A percentile compares a stretch with the other conserved stretches of the same genome.
These are phyloP conservation scores for Drosophila buzzatii DNA, from an alignment of 2,888 invertebrate species.

Conservation along the genomic window DNA sequence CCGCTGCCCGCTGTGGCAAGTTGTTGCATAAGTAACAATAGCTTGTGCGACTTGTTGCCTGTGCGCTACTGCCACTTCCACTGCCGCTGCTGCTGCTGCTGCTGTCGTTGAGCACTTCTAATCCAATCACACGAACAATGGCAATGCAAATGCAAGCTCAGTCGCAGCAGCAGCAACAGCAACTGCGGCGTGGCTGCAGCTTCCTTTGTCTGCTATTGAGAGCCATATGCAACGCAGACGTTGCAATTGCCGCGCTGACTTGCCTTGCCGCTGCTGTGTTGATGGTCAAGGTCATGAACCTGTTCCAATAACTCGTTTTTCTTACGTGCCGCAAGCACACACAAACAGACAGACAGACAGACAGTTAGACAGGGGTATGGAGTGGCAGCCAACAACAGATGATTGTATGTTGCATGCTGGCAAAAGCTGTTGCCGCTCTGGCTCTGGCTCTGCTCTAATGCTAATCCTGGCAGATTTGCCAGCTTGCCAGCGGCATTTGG, in stretches of 20 bases:
- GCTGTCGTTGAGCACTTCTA: slow-evolving; percentile 57
- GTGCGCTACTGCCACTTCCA: slow-evolving; percentile 12
- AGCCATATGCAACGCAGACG: slow-evolving; percentile 64
- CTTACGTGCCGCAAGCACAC: slow-evolving; percentile 72
- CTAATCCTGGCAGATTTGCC: slow-evolving; percentile 68
- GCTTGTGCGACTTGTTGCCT: slow-evolving; percentile 38
- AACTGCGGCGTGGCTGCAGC: slow-evolving; percentile 43
- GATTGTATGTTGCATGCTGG: slow-evolving; percentile 76
- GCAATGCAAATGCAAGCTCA: slow-evolving; percentile 71
- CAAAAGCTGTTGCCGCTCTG: slow-evolving; percentile 31
- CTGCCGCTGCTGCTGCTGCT: slow-evolving; percentile 7
- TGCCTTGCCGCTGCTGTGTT: slow-evolving; percentile 64
- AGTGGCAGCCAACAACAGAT: slow-evolving; percentile 52
- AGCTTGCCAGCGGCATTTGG: slow-evolving; percentile 37
- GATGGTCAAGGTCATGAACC: slow-evolving; percentile 84
- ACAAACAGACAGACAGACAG: slow-evolving; percentile 8
- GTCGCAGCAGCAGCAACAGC: slow-evolving; percentile 17
- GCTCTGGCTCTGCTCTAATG: slow-evolving; percentile 44
- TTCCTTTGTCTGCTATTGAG: slow-evolving; percentile 68
- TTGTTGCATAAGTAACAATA: too few species aligned
- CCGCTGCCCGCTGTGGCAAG: neutral
- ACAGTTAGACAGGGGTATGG: slow-evolving; percentile 23
- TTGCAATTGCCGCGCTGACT: slow-evolving; percentile 53
- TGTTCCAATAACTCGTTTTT: slow-evolving; percentile 82
- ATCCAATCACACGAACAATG: slow-evolving; percentile 73